Percentiles rank a stretch among this genome's conserved stretches.
Conservation (phyloP, 37 sponge, comb jelly and placozoan genomes). For the Agelas oroides region DNA sequence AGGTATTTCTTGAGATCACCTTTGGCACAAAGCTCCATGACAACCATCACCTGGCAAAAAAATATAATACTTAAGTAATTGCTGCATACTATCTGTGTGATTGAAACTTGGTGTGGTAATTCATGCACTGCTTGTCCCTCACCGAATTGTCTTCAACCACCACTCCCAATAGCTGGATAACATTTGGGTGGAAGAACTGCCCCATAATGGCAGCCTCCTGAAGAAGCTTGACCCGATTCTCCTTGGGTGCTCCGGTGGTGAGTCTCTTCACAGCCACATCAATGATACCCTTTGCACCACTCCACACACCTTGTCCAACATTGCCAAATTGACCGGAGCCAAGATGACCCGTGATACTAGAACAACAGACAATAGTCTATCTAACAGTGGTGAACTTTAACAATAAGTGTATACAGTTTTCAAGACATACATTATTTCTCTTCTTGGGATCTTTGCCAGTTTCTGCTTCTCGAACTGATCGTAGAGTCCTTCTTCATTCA, state of each 20-base stretch:
- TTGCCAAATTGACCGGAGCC: slow-evolving; percentile 58
- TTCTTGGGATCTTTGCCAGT: neutral
- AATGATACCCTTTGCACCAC: neutral
- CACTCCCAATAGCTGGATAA: slow-evolving; percentile 46
- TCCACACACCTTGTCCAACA: slow-evolving; percentile 34
- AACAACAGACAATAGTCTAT: too few species aligned
- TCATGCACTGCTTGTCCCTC: too few species aligned
- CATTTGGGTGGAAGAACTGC: slow-evolving; percentile 62
- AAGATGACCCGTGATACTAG: slow-evolving; percentile 24
- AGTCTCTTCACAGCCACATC: slow-evolving; percentile 51
- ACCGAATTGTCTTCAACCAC: slow-evolving; percentile 17
- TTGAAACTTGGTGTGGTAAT: too few species aligned
- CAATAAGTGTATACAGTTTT: too few species aligned
- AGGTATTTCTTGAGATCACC: too few species aligned
- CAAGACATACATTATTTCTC: neutral
- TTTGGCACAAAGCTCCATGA: too few species aligned
- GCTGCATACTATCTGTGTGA: too few species aligned
- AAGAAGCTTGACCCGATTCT: slow-evolving; percentile 14
- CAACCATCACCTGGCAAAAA: too few species aligned
- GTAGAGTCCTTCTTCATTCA: neutral
- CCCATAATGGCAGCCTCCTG: slow-evolving; percentile 69
- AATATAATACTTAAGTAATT: too few species aligned
- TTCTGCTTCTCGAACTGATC: slow-evolving; percentile 8
- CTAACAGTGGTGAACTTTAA: too few species aligned
- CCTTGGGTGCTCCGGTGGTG: neutral